Evolutionary conservation across 1,140 invertebrate species (phyloP).

Genomic region (Anastrepha obliqua): DNA sequence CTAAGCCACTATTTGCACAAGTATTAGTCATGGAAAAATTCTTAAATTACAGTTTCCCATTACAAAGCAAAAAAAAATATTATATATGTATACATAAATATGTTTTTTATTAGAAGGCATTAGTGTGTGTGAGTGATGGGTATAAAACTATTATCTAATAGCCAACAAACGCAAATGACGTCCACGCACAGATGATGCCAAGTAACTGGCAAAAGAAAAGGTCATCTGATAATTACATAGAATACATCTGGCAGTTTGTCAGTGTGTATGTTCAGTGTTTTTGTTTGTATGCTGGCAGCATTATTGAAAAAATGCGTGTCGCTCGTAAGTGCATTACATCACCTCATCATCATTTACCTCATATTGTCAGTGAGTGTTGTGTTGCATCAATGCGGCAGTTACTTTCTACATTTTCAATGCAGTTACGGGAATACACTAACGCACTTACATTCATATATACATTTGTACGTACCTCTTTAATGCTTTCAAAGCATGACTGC

Average conservation of each 20-base stretch:
- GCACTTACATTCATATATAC: background rate
- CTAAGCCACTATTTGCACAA: background rate
- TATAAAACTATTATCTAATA: slow-evolving; percentile 25
- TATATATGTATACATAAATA: too few species aligned
- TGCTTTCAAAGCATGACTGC: slow-evolving; percentile 47
- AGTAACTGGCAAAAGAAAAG: background rate
- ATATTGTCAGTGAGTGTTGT: slow-evolving; percentile 34
- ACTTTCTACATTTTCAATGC: slow-evolving; percentile 31
- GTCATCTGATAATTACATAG: slow-evolving; percentile 11
- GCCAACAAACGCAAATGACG: background rate
- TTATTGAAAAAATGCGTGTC: slow-evolving; percentile 39
- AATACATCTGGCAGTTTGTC: background rate
- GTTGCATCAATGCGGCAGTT: background rate
- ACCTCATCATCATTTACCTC: slow-evolving; percentile 44
- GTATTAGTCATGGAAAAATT: background rate
- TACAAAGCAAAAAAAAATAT: background rate
- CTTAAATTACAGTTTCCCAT: background rate
- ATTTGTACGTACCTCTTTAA: background rate
- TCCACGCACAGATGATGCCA: background rate
- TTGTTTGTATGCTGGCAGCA: background rate
- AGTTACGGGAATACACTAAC: background rate
- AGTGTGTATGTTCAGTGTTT: background rate
- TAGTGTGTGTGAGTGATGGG: background rate
- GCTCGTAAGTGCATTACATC: slow-evolving; percentile 49
- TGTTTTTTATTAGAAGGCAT: too few species aligned